Evolutionary conservation across 2,888 invertebrate genomes (phyloP), one percentile per base, ranked within the genome.

Genomic region (Oligia latruncula): DNA sequence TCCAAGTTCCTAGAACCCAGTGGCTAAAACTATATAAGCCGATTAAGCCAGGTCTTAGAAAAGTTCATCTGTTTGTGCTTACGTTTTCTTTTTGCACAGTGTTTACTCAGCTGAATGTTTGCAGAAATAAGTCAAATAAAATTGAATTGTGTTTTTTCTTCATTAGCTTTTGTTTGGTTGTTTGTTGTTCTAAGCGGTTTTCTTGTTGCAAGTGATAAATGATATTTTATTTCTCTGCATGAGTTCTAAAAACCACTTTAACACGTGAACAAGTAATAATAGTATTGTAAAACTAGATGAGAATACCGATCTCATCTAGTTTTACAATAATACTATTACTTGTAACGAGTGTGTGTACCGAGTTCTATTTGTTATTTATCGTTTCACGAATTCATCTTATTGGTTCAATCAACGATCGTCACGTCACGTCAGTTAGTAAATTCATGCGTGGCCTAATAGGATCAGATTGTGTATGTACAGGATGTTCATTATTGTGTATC

Each of bases 21-120:
- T 78, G 60, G 66, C 71, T 86, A 62, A 55, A 79, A 72, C 68
- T 62, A 71, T 40, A 68, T 79, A 79, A 79, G 76, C 68, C 68
- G 76, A 78, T 74, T 72, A 79, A 79, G 65, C 13, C 17, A 55
- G 68, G 68, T 62, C 52, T 71, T 60, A 55, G 29, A 70, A 58
- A 70, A 65, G 67, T 74, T 29, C 60, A 71, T 68, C 52, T 74
- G 64, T 65, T 66, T 40, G 1, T 71, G 52, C 49, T 35, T 52
- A 52, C 35, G 35, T 60, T 85, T 77, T 81, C 35, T 66, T 77
- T 74, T 64, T 71, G 62, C 62, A 17, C 5, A 5, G 35, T 71
- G 62, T 35, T 70, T 43, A 65, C n/a, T 62, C 17, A 43, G 35
- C 13, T 62, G 4, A 76, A 64, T 55, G 9, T 55, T 58, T 55